Conservation (phyloP, 2,888 invertebrate genomes). For the Scaeva pyrastri region DNA sequence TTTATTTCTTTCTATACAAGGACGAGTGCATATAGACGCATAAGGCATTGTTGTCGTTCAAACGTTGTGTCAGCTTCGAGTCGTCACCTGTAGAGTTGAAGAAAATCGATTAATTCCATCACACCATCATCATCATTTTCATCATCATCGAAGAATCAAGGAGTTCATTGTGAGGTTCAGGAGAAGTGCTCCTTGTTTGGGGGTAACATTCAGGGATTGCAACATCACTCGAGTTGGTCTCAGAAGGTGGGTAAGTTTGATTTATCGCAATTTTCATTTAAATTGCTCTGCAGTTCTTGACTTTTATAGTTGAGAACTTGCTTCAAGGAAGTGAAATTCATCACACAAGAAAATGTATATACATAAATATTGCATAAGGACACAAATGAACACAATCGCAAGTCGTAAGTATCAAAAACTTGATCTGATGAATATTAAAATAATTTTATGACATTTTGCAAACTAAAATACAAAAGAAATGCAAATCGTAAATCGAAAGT, state of each 20-base stretch:
- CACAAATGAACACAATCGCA: neutral
- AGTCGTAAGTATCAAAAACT: too few relatives aligned
- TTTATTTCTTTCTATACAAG: neutral
- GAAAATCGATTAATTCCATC: conserved; percentile 26
- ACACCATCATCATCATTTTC: too few relatives aligned
- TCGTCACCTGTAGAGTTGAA: conserved; percentile 30
- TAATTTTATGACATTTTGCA: too few relatives aligned
- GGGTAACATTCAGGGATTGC: conserved; percentile 15
- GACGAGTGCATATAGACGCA: neutral
- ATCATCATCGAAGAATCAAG: neutral
- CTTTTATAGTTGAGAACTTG: conserved; percentile 27
- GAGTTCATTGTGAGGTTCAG: neutral
- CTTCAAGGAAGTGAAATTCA: conserved; percentile 8
- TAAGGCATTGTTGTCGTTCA: conserved; percentile 9
- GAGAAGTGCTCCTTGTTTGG: neutral
- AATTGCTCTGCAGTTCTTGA: conserved; percentile 38
- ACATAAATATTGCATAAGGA: conserved; percentile 10
- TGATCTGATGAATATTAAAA: too few relatives aligned
- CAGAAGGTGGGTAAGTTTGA: neutral
- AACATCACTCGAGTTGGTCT: neutral
- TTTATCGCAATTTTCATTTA: conserved; percentile 27
- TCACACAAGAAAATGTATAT: too few relatives aligned
- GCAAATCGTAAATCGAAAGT: too few relatives aligned
- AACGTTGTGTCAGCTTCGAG: neutral
- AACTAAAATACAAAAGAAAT: too few relatives aligned